phyloP scores from a whole-genome alignment of 2,113 vertebrate species.

The Rhinogobius similis region DNA sequence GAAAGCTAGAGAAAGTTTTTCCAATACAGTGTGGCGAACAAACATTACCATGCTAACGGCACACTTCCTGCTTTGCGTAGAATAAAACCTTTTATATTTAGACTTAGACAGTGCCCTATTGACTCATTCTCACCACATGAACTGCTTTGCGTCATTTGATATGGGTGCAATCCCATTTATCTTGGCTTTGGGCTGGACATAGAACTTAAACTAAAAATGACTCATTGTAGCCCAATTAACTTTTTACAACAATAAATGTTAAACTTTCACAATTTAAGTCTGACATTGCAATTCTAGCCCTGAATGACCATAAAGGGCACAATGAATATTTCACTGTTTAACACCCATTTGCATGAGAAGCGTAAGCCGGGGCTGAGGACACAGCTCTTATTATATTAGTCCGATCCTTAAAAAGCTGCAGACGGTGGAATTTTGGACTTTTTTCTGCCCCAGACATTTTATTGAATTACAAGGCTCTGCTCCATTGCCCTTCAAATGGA shows the following conservation, averaged over 20 bases:
- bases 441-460: constrained; percentile 6
- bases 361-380: not conserved
- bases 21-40: too few relatives aligned
- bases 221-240: not conserved
- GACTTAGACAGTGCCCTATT: too few relatives aligned
- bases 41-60: too few relatives aligned
- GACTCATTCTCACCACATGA: too few relatives aligned
- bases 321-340: constrained; percentile 2
- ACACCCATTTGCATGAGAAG: constrained; percentile 10
- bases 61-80: too few relatives aligned
- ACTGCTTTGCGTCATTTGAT: too few relatives aligned
- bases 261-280: not conserved
- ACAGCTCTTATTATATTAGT: constrained; percentile 5
- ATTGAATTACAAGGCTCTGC: constrained; percentile 10
- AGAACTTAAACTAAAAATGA: not conserved
- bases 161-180: not conserved
- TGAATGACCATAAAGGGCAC: constrained; percentile 6
- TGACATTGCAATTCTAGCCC: not conserved
- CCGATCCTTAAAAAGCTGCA: constrained; percentile 2
- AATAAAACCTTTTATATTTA: too few relatives aligned
- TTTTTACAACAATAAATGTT: not conserved
- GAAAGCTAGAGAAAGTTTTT: too few relatives aligned
- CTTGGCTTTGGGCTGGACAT: not conserved
- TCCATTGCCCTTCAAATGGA: constrained; percentile 11
- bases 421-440: not conserved